Evolutionary conservation across 1,140 invertebrate genomes (phyloP).

Genomic region (Pseudomyrmex concolor): DNA sequence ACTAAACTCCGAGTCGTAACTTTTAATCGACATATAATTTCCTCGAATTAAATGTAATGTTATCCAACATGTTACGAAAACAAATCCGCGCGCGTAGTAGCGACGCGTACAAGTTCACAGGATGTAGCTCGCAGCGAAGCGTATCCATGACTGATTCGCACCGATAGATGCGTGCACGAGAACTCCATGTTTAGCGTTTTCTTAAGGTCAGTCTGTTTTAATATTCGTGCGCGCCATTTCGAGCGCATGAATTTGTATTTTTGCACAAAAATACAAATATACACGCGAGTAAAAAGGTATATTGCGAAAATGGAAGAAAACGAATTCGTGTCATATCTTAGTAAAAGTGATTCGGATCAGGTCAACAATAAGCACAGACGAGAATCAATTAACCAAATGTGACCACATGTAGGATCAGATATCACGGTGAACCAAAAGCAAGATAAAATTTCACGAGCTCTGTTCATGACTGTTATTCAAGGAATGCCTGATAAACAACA

Average conservation of each 20-base stretch:
- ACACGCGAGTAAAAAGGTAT: background rate
- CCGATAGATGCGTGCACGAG: constrained; percentile 46
- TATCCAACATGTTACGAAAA: constrained; percentile 18
- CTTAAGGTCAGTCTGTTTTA: constrained; percentile 44
- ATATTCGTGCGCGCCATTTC: background rate
- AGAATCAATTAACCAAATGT: too few species aligned
- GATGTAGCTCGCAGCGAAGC: constrained; percentile 55
- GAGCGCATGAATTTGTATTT: background rate
- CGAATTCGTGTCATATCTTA: too few species aligned
- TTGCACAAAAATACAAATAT: background rate
- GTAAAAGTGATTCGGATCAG: too few species aligned
- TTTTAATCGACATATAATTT: background rate
- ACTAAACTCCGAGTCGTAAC: background rate
- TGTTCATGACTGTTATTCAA: background rate
- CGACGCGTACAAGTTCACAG: constrained; percentile 47
- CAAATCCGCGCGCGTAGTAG: constrained; percentile 1
- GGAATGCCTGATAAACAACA: background rate
- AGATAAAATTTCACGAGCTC: background rate
- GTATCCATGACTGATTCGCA: constrained; percentile 64
- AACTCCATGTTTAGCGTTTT: constrained; percentile 55
- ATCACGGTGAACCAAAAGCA: background rate
- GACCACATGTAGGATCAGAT: too few species aligned
- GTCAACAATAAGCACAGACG: too few species aligned
- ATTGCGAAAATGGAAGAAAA: background rate
- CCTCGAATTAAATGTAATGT: background rate